These are phyloP conservation scores for Drosophila jambulina DNA, from an alignment of 1,140 invertebrate species.

Conservation along the genomic window DNA sequence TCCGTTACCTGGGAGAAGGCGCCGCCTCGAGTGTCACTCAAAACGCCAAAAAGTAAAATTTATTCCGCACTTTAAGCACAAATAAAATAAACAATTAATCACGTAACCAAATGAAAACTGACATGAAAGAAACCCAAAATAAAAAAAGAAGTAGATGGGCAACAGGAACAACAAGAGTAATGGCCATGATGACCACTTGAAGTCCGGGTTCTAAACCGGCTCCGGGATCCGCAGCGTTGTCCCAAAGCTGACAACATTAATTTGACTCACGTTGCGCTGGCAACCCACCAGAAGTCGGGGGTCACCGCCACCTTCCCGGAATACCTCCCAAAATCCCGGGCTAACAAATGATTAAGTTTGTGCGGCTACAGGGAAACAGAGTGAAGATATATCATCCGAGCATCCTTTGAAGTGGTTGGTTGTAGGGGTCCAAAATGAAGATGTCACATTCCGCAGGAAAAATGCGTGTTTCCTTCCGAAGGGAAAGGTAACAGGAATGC, in stretches of 20 bases:
- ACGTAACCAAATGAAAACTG: conserved; percentile 59
- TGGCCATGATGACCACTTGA: conserved; percentile 55
- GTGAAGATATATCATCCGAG: conserved; percentile 11
- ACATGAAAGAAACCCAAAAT: conserved; percentile 45
- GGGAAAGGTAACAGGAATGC: background rate
- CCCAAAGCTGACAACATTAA: conserved; percentile 62
- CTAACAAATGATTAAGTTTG: conserved; percentile 50
- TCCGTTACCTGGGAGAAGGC: conserved; percentile 22
- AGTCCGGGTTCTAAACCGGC: conserved; percentile 30
- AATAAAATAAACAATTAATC: conserved; percentile 67
- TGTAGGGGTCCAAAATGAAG: conserved; percentile 17
- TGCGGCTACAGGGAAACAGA: conserved; percentile 21
- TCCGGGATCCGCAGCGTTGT: conserved; percentile 10
- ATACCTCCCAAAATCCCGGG: conserved; percentile 28
- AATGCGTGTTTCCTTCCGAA: background rate
- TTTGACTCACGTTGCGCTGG: conserved; percentile 61
- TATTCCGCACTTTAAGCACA: conserved; percentile 41
- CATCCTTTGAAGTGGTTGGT: conserved; percentile 39
- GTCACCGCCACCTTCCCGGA: conserved; percentile 8
- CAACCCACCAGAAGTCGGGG: conserved; percentile 14
- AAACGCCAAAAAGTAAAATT: conserved; percentile 27
- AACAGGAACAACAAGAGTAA: conserved; percentile 41
- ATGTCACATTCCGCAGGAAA: conserved; percentile 27
- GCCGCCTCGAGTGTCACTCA: conserved; percentile 17
- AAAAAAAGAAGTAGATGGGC: background rate